A percentile compares a stretch with the other conserved stretches of the same genome.
Conservation (phyloP, 2,113 vertebrate species). For the Ciconia maguari region DNA sequence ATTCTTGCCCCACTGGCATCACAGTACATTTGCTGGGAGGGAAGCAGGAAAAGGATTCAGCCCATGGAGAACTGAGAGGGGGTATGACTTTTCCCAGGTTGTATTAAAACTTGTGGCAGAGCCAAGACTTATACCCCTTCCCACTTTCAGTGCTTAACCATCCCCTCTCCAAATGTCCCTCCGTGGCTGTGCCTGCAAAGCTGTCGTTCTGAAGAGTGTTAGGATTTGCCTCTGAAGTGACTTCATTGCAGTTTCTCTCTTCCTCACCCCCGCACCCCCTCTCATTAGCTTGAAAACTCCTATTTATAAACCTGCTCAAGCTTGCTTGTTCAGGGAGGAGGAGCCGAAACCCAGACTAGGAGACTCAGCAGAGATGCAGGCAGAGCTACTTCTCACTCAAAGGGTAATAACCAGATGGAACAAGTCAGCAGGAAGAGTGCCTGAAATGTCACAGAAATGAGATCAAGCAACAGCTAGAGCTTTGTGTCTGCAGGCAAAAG, state of each 20-base stretch:
- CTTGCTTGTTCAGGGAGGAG: slow-evolving; percentile 42
- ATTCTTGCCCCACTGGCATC: neutral
- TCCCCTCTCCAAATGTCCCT: neutral
- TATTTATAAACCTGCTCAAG: slow-evolving; percentile 65
- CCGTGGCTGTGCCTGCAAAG: neutral
- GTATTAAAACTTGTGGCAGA: neutral
- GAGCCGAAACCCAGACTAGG: slow-evolving; percentile 8
- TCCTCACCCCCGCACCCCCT: slow-evolving; percentile 37
- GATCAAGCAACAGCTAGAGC: slow-evolving; percentile 62
- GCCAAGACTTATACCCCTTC: neutral
- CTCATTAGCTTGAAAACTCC: slow-evolving; percentile 61
- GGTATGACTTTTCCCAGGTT: neutral
- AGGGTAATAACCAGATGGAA: slow-evolving; percentile 69
- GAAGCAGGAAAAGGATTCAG: neutral
- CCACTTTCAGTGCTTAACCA: neutral
- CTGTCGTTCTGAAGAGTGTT: neutral
- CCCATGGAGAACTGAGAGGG: neutral
- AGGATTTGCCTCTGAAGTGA: slow-evolving; percentile 2
- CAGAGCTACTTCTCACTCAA: slow-evolving; percentile 55
- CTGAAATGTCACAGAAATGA: slow-evolving; percentile 69
- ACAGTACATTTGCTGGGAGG: neutral
- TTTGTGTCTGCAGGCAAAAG: slow-evolving; percentile 47
- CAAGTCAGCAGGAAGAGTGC: slow-evolving; percentile 62
- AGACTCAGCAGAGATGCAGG: slow-evolving; percentile 50
- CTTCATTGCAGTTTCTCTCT: slow-evolving; percentile 37